Evolutionary conservation across 2,113 vertebrate genomes (phyloP).

Genomic region (Semnornis frantzii): DNA sequence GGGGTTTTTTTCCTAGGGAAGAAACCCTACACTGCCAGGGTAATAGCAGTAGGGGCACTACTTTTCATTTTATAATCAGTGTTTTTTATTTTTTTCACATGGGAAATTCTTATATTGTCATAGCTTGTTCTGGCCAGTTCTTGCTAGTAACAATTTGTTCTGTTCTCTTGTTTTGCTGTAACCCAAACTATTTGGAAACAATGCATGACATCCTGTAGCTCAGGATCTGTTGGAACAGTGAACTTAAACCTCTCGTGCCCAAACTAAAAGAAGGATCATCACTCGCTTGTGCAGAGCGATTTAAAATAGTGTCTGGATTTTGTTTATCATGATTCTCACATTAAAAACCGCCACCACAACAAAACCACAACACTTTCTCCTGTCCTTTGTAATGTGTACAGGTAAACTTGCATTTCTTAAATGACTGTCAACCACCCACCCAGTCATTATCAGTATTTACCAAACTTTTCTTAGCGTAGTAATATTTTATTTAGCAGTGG

Average conservation of each 20-base stretch:
- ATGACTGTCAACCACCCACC: background rate
- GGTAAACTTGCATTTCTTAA: background rate
- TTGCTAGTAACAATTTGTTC: constrained; percentile 52
- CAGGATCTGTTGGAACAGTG: constrained; percentile 11
- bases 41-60: background rate
- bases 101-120: background rate
- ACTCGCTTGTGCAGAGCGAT: background rate
- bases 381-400: background rate
- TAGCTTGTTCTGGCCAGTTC: constrained; percentile 41
- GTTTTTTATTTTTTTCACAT: background rate
- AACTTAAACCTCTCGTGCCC: background rate
- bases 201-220: constrained; percentile 48
- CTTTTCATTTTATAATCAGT: background rate
- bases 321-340: background rate
- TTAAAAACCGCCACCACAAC: background rate
- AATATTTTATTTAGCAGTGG: background rate
- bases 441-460: background rate
- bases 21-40: background rate
- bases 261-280: background rate
- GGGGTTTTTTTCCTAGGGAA: background rate
- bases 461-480: background rate
- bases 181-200: constrained; percentile 39
- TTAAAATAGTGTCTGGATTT: background rate
- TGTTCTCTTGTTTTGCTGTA: constrained; percentile 41
- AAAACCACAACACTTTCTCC: background rate